These are phyloP conservation scores for Lepeophtheirus salmonis DNA, from an alignment of 1,140 invertebrate species.

Conservation along the genomic window DNA sequence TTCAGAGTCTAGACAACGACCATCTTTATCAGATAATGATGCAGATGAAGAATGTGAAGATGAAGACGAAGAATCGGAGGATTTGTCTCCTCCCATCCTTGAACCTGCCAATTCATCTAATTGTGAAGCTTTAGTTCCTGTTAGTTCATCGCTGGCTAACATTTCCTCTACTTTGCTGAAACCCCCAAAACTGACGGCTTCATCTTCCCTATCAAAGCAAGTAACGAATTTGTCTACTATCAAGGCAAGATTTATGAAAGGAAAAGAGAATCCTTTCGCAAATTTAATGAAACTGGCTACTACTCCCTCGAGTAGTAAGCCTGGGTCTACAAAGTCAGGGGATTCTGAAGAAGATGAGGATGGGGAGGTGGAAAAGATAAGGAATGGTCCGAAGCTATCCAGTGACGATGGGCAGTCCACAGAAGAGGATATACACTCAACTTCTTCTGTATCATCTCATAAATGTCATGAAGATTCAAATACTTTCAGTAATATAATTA, in stretches of 20 bases:
- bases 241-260: slow-evolving; percentile 15
- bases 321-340: background rate
- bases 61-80: too few species aligned
- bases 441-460: too few species aligned
- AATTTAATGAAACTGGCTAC: slow-evolving; percentile 10
- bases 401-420: background rate
- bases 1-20: too few species aligned
- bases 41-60: slow-evolving; percentile 1
- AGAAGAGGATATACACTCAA: too few species aligned
- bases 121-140: background rate
- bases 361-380: background rate
- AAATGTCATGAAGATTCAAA: background rate
- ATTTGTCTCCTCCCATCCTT: background rate
- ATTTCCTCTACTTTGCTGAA: slow-evolving; percentile 1
- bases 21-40: background rate
- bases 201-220: too few species aligned
- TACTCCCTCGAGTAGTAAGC: background rate
- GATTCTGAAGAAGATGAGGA: slow-evolving; percentile 3
- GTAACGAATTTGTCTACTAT: slow-evolving; percentile 13
- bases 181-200: slow-evolving; percentile 10
- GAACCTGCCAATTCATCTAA: background rate
- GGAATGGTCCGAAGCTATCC: too few species aligned
- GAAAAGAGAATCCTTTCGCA: slow-evolving; percentile 16
- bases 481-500: background rate
- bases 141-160: background rate